Percentiles rank a stretch among this genome's conserved stretches.
Conservation (phyloP, 1,140 invertebrate genomes). For the Zaprionus lachaisei region DNA sequence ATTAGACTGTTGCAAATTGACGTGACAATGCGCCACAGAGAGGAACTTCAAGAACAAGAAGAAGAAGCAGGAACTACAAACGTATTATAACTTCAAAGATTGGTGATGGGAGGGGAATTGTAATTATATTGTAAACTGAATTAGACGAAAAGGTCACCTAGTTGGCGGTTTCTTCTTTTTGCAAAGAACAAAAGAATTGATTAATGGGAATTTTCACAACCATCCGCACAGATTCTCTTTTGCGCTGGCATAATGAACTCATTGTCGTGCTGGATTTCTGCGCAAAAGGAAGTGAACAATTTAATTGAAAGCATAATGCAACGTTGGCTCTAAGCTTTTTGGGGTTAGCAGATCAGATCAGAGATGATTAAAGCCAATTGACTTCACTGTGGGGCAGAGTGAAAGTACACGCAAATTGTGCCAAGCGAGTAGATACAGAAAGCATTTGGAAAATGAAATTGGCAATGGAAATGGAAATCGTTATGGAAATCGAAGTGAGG, state of each 20-base stretch:
- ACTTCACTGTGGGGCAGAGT: slow-evolving; percentile 55
- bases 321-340: not conserved
- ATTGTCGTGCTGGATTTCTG: slow-evolving; percentile 52
- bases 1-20: slow-evolving; percentile 54
- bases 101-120: not conserved
- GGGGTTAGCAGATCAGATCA: slow-evolving; percentile 66
- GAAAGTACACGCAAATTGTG: slow-evolving; percentile 62
- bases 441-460: slow-evolving; percentile 19
- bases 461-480: slow-evolving; percentile 20
- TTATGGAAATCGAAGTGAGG: not conserved
- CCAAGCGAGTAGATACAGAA: slow-evolving; percentile 25
- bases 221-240: slow-evolving; percentile 27
- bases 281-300: slow-evolving; percentile 70
- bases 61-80: slow-evolving; percentile 1
- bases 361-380: slow-evolving; percentile 59
- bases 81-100: not conserved
- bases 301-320: slow-evolving; percentile 65
- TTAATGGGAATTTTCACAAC: slow-evolving; percentile 75
- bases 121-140: slow-evolving; percentile 58
- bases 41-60: slow-evolving; percentile 3
- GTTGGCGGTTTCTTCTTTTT: slow-evolving; percentile 31
- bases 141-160: slow-evolving; percentile 69
- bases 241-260: slow-evolving; percentile 60
- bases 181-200: slow-evolving; percentile 76
- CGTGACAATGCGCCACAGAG: slow-evolving; percentile 25